Evolutionary conservation across 2,888 invertebrate species (phyloP).

Genomic region (Blera fallax): DNA sequence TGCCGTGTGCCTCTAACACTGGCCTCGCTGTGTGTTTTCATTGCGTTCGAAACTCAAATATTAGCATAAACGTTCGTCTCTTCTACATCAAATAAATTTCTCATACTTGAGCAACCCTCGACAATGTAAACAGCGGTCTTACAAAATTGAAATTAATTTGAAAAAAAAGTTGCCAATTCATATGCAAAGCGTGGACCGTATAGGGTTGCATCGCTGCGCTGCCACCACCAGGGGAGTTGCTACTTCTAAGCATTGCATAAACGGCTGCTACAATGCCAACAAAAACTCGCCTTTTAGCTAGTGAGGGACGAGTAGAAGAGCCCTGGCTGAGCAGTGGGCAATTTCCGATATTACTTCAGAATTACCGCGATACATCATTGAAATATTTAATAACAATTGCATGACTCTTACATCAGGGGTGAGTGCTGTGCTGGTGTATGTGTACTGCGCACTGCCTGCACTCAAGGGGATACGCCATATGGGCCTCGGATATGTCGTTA

Average conservation of each 20-base stretch:
- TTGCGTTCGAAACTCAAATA: constrained; percentile 65
- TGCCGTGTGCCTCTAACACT: neutral
- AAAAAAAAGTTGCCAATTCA: constrained; percentile 65
- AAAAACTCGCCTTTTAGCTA: constrained; percentile 44
- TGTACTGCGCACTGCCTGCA: neutral
- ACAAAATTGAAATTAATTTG: constrained; percentile 72
- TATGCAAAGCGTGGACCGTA: constrained; percentile 54
- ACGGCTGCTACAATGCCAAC: neutral
- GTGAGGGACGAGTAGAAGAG: neutral
- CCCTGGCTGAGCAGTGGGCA: constrained; percentile 58
- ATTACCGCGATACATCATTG: constrained; percentile 68
- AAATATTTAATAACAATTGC: constrained; percentile 66
- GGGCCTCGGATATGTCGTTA: constrained; percentile 68
- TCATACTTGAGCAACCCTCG: constrained; percentile 62
- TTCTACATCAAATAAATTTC: constrained; percentile 50
- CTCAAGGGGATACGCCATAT: constrained; percentile 63
- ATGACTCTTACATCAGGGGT: constrained; percentile 20
- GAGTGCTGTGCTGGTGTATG: neutral
- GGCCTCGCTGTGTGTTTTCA: constrained; percentile 16
- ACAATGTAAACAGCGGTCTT: constrained; percentile 68
- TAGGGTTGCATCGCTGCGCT: constrained; percentile 7
- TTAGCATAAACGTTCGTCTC: constrained; percentile 63
- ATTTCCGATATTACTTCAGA: constrained; percentile 68
- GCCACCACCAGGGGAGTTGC: neutral
- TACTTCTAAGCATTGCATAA: neutral